phyloP scores from a whole-genome alignment of 1,140 invertebrate species.

The Patella vulgata region DNA sequence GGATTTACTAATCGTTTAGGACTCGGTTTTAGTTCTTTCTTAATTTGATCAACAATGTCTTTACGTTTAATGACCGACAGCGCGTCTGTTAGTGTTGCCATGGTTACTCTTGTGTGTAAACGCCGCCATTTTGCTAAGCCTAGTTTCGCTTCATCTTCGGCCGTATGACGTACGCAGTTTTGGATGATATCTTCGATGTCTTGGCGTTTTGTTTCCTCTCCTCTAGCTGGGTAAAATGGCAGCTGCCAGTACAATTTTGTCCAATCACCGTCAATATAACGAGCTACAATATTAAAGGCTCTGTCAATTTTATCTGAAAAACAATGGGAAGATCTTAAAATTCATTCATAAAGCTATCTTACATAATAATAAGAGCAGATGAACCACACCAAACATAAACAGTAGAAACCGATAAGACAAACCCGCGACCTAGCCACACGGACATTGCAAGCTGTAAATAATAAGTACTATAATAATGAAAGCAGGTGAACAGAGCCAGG shows the following conservation, averaged over 20 bases:
- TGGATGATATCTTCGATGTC: constrained; percentile 59
- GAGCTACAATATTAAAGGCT: constrained; percentile 38
- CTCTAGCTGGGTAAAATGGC: constrained; percentile 57
- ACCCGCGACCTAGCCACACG: too few species aligned
- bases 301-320: constrained; percentile 51
- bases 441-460: too few species aligned
- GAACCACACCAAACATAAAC: too few species aligned
- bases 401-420: too few species aligned
- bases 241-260: constrained; percentile 49
- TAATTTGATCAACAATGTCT: constrained; percentile 52
- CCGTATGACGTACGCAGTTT: constrained; percentile 42
- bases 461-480: too few species aligned
- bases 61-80: constrained; percentile 42
- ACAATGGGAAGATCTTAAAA: too few species aligned
- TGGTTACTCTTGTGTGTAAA: constrained; percentile 54
- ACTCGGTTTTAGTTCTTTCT: constrained; percentile 17
- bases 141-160: constrained; percentile 46
- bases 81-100: constrained; percentile 50
- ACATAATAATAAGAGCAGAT: too few species aligned
- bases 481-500: too few species aligned
- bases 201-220: constrained; percentile 45
- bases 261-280: constrained; percentile 58
- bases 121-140: constrained; percentile 52
- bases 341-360: neutral
- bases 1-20: neutral